Base-by-base conservation (phyloP, 2,113 vertebrate species). In the Equus quagga region DNA sequence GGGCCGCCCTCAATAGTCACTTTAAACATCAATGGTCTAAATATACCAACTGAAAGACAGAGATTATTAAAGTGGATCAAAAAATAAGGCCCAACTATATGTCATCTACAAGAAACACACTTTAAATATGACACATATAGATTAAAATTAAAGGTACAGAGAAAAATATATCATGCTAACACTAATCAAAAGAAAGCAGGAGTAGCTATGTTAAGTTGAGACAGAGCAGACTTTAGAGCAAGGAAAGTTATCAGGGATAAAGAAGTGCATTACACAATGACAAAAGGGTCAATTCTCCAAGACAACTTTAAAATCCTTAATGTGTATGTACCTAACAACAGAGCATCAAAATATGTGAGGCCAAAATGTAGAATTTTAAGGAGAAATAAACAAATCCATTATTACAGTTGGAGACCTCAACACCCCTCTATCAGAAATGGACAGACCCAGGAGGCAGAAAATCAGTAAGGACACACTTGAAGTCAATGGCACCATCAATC, bases 11-110 rank as follows among this genome's bases (percentile, higher is more conserved):
- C 13, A 56, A 78, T 62, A 70, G 78, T 89, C 79, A 70, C 6
- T n/a, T 93, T 70, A 85, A 93, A 90, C 10, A 15, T 44, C 44
- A 76, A 23, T 83, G 46, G 36, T 87, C 58, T 78, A 93, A 89
- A 96, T 58, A 41, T 8, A 82, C 1, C 60, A 75, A 31, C 58
- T 88, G 64, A 80, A 64, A 87, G 23, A 60, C 79, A 82, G 78
- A 83, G 21, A 79, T 33, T 80, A 13, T 79, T 56, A 73, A 28
- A 72, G 36, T 85, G 31, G 49, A 73, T 85, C 10, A 70, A 21
- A 79, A 94, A 82, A 72, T 15, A 67, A 87, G 10, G 72, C 23
- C 2, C 21, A 84, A 62, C 26, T 76, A 17, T 49, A 85, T 56
- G 51, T 70, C 60, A 26, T 46, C 62, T 60, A 78, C 3, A 89